Evolutionary conservation across 2,888 invertebrate genomes (phyloP).

Genomic region (Neocrepidodera transversa): DNA sequence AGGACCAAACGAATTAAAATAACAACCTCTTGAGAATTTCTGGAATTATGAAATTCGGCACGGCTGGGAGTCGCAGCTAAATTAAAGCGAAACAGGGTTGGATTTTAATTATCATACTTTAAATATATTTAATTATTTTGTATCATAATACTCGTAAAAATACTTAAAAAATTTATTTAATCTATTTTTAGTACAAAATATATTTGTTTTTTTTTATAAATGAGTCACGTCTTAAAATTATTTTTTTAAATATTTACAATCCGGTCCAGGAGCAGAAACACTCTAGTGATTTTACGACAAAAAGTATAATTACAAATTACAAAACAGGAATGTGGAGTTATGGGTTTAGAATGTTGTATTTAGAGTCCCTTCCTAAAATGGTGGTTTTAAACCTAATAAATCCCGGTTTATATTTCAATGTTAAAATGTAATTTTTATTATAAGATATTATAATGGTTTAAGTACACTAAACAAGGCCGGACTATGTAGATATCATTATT

Average conservation of each 20-base stretch:
- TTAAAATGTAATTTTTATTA: constrained; percentile 1
- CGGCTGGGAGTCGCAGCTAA: not conserved
- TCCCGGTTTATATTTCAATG: not conserved
- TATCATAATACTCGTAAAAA: no score
- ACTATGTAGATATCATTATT: no score
- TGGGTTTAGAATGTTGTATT: constrained; percentile 5
- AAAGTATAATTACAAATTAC: constrained; percentile 15
- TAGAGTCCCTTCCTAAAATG: constrained; percentile 6
- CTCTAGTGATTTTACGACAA: constrained; percentile 7
- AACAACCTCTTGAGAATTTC: constrained; percentile 26
- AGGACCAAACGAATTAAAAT: constrained; percentile 17
- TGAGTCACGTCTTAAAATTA: no score
- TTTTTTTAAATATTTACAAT: not conserved
- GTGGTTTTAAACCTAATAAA: constrained; percentile 4
- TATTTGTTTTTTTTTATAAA: no score
- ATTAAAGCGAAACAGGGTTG: constrained; percentile 8
- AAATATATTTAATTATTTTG: no score
- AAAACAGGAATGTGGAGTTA: constrained; percentile 13
- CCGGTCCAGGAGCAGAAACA: not conserved
- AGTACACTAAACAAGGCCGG: no score
- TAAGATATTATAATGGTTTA: no score
- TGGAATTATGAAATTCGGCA: constrained; percentile 21
- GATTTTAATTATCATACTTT: not conserved
- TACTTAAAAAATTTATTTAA: no score
- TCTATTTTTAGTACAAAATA: no score